These are phyloP conservation scores for Stenoptilia bipunctidactyla DNA, from an alignment of 2,888 invertebrate species.

Conservation along the genomic window DNA sequence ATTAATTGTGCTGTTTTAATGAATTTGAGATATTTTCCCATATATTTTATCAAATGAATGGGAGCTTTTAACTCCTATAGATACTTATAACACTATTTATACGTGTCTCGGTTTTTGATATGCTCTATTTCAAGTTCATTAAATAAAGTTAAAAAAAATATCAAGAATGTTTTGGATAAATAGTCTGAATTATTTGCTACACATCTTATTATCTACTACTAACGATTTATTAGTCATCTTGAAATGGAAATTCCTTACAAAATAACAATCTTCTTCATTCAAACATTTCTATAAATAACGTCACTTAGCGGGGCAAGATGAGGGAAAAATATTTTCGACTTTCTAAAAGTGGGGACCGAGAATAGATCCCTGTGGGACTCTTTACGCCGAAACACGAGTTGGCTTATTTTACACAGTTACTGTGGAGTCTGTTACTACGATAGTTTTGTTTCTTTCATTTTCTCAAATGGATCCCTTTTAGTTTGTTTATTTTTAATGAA, in stretches of 20 bases:
- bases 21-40: constrained; percentile 51
- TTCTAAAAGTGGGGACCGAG: constrained; percentile 49
- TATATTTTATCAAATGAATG: constrained; percentile 40
- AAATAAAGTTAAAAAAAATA: too few relatives aligned
- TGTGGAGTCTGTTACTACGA: neutral
- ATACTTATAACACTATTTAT: too few relatives aligned
- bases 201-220: neutral
- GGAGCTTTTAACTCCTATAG: too few relatives aligned
- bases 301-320: constrained; percentile 38
- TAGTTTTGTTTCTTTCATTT: neutral
- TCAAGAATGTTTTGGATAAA: too few relatives aligned
- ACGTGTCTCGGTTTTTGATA: too few relatives aligned
- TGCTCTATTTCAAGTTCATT: too few relatives aligned
- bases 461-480: neutral
- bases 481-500: neutral
- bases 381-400: constrained; percentile 41
- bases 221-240: too few relatives aligned
- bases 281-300: constrained; percentile 57
- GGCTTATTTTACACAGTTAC: constrained; percentile 34
- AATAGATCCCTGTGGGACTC: constrained; percentile 67
- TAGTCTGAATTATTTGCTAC: too few relatives aligned
- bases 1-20: constrained; percentile 61
- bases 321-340: constrained; percentile 39
- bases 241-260: constrained; percentile 23
- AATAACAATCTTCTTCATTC: constrained; percentile 40